phyloP scores from a whole-genome alignment of 2,888 invertebrate species.

The Andrena hattorfiana region DNA sequence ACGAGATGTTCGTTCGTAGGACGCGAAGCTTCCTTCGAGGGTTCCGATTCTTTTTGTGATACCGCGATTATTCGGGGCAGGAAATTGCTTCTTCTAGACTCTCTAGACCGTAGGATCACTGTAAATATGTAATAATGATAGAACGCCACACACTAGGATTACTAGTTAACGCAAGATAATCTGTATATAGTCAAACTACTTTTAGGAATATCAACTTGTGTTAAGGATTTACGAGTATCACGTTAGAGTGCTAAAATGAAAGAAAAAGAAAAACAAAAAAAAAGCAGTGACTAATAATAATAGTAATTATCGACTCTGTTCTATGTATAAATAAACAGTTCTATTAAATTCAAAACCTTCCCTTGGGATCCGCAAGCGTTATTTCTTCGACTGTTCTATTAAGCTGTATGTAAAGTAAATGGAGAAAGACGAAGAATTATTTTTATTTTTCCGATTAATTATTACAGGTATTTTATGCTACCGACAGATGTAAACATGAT shows the following conservation, averaged over 20 bases:
- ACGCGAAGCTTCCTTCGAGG: conserved; percentile 1
- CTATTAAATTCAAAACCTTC: conserved; percentile 56
- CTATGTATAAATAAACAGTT: conserved; percentile 69
- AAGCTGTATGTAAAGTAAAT: conserved; percentile 14
- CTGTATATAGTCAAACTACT: conserved; percentile 73
- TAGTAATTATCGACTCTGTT: conserved; percentile 65
- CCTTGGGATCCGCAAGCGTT: conserved; percentile 8
- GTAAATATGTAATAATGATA: conserved; percentile 73
- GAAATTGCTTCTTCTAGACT: conserved; percentile 60
- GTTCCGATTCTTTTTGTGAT: conserved; percentile 36
- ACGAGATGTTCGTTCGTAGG: conserved; percentile 15
- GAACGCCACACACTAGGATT: conserved; percentile 59
- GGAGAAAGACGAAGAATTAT: conserved; percentile 45
- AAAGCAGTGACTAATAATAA: conserved; percentile 43
- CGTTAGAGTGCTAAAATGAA: conserved; percentile 58
- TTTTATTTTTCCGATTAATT: conserved; percentile 51
- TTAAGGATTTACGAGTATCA: conserved; percentile 63
- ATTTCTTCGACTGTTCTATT: conserved; percentile 7
- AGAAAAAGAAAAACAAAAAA: not conserved
- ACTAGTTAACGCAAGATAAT: conserved; percentile 67
- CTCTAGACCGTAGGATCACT: conserved; percentile 54
- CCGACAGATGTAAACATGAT: conserved; percentile 50
- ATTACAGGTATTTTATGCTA: conserved; percentile 57
- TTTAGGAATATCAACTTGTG: conserved; percentile 67
- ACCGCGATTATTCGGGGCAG: conserved; percentile 32